phyloP scores from a whole-genome alignment of 1,140 invertebrate species.

The Lucilia sericata region DNA sequence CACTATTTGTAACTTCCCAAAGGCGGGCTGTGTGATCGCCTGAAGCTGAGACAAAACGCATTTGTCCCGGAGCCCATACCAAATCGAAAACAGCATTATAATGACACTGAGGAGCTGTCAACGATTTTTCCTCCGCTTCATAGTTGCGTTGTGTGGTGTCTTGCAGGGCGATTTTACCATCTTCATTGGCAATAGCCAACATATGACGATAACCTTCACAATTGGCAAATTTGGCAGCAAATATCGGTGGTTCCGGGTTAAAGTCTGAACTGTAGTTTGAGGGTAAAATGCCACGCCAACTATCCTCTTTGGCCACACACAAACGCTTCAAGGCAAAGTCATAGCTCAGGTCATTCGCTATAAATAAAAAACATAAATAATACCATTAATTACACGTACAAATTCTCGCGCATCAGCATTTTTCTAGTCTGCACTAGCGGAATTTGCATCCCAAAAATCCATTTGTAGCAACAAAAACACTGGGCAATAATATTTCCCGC shows the following conservation, averaged over 20 bases:
- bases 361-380: constrained; percentile 42
- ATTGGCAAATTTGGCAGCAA: constrained; percentile 76
- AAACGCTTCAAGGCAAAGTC: constrained; percentile 62
- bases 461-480: neutral
- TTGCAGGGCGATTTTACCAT: constrained; percentile 73
- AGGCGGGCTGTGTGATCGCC: constrained; percentile 85
- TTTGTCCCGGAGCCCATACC: constrained; percentile 82
- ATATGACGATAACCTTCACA: constrained; percentile 75
- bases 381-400: neutral
- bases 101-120: constrained; percentile 76
- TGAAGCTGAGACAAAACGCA: constrained; percentile 84
- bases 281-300: constrained; percentile 70
- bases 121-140: constrained; percentile 62
- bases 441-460: too few species aligned
- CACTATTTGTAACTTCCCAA: constrained; percentile 76
- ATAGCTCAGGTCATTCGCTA: constrained; percentile 59
- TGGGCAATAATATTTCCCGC: constrained; percentile 24
- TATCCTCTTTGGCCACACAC: constrained; percentile 67
- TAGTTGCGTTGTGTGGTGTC: constrained; percentile 62
- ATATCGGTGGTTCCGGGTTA: constrained; percentile 73
- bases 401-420: constrained; percentile 10
- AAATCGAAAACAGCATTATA: constrained; percentile 91
- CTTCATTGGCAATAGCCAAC: constrained; percentile 85
- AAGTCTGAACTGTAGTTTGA: constrained; percentile 66
- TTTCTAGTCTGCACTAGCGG: neutral